Conservation (phyloP, 2,113 vertebrate genomes). For the Syngnathus typhle region DNA sequence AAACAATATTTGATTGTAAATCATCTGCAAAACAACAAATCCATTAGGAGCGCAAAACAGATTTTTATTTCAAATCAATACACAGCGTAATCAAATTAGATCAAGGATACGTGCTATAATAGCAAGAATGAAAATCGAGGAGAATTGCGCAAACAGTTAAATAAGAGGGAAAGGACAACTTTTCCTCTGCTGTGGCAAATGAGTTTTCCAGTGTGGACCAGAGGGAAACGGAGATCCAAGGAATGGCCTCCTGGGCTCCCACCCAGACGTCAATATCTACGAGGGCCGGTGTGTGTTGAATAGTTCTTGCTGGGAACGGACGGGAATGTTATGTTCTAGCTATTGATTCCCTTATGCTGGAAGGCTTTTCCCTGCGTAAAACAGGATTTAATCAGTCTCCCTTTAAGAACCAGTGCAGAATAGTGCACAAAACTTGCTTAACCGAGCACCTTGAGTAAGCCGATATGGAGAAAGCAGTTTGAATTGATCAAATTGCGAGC, state of each 20-base stretch:
- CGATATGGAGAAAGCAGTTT: neutral
- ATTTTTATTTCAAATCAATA: conserved; percentile 11
- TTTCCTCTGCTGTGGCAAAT: conserved; percentile 37
- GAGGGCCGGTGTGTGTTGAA: conserved; percentile 28
- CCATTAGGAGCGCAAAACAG: neutral
- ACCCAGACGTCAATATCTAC: conserved; percentile 54
- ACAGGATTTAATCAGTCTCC: conserved; percentile 55
- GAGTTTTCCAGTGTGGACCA: conserved; percentile 45
- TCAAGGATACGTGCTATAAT: conserved; percentile 3
- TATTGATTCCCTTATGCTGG: conserved; percentile 63
- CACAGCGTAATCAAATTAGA: neutral
- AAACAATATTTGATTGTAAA: neutral
- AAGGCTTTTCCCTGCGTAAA: conserved; percentile 50
- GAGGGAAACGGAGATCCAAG: conserved; percentile 49
- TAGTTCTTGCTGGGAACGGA: conserved; percentile 40
- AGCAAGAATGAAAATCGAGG: neutral
- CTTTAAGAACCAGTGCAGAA: conserved; percentile 47
- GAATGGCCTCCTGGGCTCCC: conserved; percentile 43
- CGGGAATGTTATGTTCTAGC: conserved; percentile 51
- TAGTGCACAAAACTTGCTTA: conserved; percentile 34
- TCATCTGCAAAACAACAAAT: neutral
- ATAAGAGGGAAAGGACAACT: neutral
- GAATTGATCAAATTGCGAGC: neutral
- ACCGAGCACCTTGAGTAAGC: conserved; percentile 23
- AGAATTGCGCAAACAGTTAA: conserved; percentile 7